Evolutionary conservation across 2,797 vertebrate genomes (phyloP).

Genomic region (Numenius phaeopus): DNA sequence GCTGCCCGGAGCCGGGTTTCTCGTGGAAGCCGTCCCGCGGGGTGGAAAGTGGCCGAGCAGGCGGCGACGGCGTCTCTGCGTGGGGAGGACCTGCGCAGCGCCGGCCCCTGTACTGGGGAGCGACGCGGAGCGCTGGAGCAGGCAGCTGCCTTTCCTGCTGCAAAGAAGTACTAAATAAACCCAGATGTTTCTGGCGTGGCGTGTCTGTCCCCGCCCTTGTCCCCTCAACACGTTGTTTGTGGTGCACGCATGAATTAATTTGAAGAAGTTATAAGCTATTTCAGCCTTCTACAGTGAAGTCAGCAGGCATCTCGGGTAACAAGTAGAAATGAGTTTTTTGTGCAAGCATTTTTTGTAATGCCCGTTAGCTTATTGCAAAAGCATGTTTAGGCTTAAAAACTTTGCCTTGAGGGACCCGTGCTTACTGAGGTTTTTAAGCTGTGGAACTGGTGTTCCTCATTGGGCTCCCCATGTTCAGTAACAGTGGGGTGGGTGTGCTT

Average conservation of each 20-base stretch:
- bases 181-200: accelerated
- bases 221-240: accelerated
- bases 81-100: background rate
- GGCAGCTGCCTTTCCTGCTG: background rate
- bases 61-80: background rate
- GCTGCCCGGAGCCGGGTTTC: background rate
- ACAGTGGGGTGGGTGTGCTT: background rate
- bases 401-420: background rate
- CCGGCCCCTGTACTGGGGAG: background rate
- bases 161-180: accelerated
- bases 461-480: accelerated
- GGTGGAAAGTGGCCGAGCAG: background rate
- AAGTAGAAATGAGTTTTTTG: accelerated
- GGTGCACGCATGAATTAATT: background rate
- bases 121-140: background rate
- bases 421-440: accelerated
- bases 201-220: accelerated
- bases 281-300: accelerated
- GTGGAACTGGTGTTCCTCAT: no score
- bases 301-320: accelerated
- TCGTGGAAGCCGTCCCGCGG: background rate
- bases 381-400: accelerated
- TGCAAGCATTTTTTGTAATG: accelerated
- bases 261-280: accelerated
- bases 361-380: accelerated